phyloP scores from a whole-genome alignment of 2,888 invertebrate genomes.

The Tanypteryx hageni region DNA sequence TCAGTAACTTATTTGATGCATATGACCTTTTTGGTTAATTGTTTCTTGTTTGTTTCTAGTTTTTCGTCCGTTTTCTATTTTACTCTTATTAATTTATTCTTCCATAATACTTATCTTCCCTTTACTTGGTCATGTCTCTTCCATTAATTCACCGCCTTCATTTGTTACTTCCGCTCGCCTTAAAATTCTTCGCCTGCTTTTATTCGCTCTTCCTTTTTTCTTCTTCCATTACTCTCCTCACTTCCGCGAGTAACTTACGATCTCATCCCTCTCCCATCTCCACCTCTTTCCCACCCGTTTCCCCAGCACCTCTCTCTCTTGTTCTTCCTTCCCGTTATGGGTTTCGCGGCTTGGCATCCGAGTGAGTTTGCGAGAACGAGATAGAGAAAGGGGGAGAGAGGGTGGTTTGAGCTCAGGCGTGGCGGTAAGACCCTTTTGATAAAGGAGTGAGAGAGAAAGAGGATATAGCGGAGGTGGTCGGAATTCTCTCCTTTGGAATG shows the following conservation, averaged over 20 bases:
- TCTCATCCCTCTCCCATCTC: not conserved
- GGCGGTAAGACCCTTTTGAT: slow-evolving; percentile 15
- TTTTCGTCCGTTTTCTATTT: no score
- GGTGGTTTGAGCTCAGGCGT: not conserved
- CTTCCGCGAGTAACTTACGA: not conserved
- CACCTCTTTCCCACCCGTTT: no score
- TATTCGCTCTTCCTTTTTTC: not conserved
- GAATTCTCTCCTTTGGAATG: not conserved
- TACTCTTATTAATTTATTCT: no score
- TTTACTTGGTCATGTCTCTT: no score
- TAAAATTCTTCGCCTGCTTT: not conserved
- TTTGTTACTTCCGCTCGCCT: not conserved
- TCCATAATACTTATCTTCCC: no score
- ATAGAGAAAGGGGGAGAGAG: not conserved
- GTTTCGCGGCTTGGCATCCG: slow-evolving; percentile 42
- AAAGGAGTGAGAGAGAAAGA: not conserved
- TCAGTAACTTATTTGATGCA: no score
- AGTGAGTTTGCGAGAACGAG: not conserved
- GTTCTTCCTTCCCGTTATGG: slow-evolving; percentile 24
- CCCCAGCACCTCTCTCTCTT: not conserved
- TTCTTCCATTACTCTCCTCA: not conserved
- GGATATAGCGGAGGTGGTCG: not conserved
- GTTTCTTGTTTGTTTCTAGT: no score
- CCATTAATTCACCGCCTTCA: no score
- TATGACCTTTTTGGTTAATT: no score